Conservation (phyloP, 37 sponge, comb jelly and placozoan genomes). For the Geodia barretti region DNA sequence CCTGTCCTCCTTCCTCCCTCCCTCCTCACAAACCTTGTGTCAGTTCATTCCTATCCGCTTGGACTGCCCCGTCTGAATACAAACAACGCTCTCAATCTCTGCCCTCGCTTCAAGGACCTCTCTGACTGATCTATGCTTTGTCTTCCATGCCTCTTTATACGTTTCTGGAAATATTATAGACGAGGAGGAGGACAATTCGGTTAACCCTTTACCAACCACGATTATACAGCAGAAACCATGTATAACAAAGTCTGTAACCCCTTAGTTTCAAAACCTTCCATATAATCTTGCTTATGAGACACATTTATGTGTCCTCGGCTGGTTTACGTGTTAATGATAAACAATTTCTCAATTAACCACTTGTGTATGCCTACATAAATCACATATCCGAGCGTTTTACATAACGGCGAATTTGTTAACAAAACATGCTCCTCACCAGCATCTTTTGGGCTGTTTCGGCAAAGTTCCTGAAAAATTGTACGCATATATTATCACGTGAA, state of each 20-base stretch:
- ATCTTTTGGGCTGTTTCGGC: neutral
- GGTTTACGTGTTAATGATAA: too few species aligned
- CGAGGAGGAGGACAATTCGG: too few species aligned
- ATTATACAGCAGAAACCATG: too few species aligned
- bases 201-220: too few species aligned
- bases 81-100: conserved; percentile 82
- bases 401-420: neutral
- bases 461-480: neutral
- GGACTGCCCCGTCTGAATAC: conserved; percentile 95
- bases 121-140: conserved; percentile 34
- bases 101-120: conserved; percentile 67
- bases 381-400: neutral
- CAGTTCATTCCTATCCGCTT: conserved; percentile 95
- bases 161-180: conserved; percentile 39
- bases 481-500: too few species aligned
- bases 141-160: conserved; percentile 61
- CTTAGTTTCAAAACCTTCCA: too few species aligned
- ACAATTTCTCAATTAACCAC: too few species aligned
- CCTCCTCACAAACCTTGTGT: conserved; percentile 96
- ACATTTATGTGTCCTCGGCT: too few species aligned
- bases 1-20: too few species aligned
- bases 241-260: too few species aligned
- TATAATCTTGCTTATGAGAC: too few species aligned
- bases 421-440: conserved; percentile 8
- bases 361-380: neutral